Evolutionary conservation across 2,113 vertebrate species (phyloP).

Genomic region (Naja naja): DNA sequence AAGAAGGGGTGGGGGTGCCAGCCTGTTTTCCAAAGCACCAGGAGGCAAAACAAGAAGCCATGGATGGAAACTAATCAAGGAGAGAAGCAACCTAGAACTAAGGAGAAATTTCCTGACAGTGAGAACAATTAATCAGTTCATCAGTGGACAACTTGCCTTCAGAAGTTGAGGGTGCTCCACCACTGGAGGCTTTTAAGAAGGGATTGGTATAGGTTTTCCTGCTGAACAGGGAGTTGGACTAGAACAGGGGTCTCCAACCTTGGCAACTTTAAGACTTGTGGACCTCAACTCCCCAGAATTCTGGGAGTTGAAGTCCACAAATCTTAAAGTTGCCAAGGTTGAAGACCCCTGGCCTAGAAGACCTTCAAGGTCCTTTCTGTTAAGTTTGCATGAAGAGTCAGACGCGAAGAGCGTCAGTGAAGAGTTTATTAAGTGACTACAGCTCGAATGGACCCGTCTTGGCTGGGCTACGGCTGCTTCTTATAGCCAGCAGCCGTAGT

Average conservation of each 20-base stretch:
- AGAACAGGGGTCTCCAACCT: background rate
- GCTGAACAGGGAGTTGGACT: background rate
- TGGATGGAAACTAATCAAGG: background rate
- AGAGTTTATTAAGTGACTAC: too few species aligned
- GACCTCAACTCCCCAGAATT: too few species aligned
- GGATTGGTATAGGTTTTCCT: background rate
- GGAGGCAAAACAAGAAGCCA: background rate
- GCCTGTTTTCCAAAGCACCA: background rate
- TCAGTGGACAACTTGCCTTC: background rate
- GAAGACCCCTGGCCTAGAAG: too few species aligned
- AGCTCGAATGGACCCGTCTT: too few species aligned
- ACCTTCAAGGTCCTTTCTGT: background rate
- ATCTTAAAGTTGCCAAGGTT: too few species aligned
- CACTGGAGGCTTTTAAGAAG: background rate
- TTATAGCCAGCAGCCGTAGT: too few species aligned
- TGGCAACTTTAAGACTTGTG: too few species aligned
- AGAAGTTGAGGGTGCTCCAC: background rate
- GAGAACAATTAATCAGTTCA: background rate
- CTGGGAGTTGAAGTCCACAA: too few species aligned
- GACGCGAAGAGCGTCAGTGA: too few species aligned
- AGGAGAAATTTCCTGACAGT: background rate
- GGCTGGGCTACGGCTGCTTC: too few species aligned
- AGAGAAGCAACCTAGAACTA: background rate
- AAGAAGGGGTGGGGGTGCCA: background rate
- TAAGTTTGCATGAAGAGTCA: too few species aligned